Evolutionary conservation across 2,888 invertebrate species (phyloP).

Genomic region (Tipula unca): DNA sequence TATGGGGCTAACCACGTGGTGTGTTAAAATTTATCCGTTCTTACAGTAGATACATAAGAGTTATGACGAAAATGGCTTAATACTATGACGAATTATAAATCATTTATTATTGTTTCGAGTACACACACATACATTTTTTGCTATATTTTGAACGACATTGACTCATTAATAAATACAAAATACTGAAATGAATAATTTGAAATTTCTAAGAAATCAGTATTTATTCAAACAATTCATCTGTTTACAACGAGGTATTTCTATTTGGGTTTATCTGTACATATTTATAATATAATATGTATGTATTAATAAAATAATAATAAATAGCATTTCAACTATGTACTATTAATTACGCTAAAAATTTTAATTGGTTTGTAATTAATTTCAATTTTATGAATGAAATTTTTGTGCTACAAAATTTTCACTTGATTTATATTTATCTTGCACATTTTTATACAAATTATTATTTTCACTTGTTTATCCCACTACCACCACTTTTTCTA

Average conservation of each 20-base stretch:
- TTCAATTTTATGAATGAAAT: neutral
- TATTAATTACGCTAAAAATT: neutral
- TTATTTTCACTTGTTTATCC: neutral
- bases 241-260: neutral
- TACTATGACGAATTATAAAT: neutral
- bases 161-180: neutral
- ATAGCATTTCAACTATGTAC: too few species aligned
- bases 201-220: neutral
- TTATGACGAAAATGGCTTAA: neutral
- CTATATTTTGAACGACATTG: neutral
- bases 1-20: neutral
- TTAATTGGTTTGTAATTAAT: neutral
- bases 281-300: too few species aligned
- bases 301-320: too few species aligned
- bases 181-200: neutral
- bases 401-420: neutral
- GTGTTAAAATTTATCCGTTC: neutral
- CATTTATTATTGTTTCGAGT: neutral
- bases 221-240: neutral
- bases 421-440: neutral
- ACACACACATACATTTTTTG: neutral
- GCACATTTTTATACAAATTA: neutral
- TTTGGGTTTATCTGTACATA: too few species aligned
- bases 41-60: neutral
- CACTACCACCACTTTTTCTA: neutral